phyloP scores from a whole-genome alignment of 2,113 vertebrate species.

The Desmodus rotundus region DNA sequence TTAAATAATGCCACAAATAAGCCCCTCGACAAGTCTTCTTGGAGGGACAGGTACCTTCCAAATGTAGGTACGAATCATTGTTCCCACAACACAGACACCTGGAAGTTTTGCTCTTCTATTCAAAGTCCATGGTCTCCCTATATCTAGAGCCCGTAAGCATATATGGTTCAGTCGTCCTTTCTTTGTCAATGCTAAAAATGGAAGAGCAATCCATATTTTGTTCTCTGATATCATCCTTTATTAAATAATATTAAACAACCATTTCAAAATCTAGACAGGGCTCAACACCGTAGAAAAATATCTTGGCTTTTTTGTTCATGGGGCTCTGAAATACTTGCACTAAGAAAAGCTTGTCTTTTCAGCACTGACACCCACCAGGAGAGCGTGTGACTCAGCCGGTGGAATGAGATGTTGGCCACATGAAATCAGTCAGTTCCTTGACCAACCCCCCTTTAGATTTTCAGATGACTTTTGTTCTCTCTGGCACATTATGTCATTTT shows the following conservation, averaged over 20 bases:
- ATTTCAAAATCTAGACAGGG: background rate
- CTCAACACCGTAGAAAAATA: background rate
- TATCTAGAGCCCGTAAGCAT: background rate
- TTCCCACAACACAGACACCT: background rate
- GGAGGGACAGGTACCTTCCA: background rate
- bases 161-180: background rate
- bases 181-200: background rate
- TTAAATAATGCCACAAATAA: background rate
- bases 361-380: background rate
- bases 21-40: background rate
- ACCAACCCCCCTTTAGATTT: background rate
- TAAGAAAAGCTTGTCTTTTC: background rate
- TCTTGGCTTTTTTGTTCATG: background rate
- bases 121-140: background rate
- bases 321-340: background rate
- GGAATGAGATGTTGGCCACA: background rate
- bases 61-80: background rate
- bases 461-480: background rate
- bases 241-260: background rate
- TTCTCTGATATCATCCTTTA: background rate
- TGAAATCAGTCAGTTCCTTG: conserved; percentile 7
- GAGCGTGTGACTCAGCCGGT: background rate
- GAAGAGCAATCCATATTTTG: background rate
- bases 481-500: background rate
- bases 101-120: background rate